Evolutionary conservation across 2,113 vertebrate genomes (phyloP).

Genomic region (Pan paniscus): DNA sequence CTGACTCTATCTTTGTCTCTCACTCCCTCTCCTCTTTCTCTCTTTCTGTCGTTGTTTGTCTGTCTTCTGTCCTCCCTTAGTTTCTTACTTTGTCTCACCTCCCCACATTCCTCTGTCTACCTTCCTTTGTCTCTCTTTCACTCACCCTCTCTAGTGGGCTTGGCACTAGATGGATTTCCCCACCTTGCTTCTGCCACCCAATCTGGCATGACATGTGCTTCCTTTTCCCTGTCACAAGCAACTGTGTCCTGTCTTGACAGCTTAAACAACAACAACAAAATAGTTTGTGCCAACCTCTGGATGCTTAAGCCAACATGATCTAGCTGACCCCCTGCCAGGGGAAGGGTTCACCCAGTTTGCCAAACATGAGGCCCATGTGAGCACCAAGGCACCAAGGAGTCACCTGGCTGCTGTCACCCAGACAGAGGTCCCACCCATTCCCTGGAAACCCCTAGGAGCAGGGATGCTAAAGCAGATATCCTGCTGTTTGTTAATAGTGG

Average conservation of each 20-base stretch:
- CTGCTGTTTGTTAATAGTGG: background rate
- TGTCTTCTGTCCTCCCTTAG: background rate
- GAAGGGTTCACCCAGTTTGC: background rate
- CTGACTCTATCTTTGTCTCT: background rate
- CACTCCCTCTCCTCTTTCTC: background rate
- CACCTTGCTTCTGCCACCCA: background rate
- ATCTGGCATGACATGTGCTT: background rate
- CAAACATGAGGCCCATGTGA: background rate
- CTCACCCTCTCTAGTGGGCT: background rate
- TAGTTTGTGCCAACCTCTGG: background rate
- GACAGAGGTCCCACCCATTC: background rate
- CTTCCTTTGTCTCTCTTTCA: background rate
- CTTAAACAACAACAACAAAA: conserved; percentile 21
- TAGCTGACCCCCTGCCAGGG: background rate
- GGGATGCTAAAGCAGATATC: background rate
- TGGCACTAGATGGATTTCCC: background rate
- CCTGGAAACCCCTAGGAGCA: background rate
- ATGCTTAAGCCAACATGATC: background rate
- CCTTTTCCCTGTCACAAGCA: background rate
- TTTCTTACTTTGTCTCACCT: background rate
- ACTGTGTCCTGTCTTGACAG: conserved; percentile 40
- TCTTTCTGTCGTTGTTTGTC: background rate
- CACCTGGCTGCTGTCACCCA: background rate
- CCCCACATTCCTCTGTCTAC: background rate
- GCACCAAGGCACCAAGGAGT: background rate